A percentile compares a stretch with the other conserved stretches of the same genome.
These are phyloP conservation scores for Platycheirus rosarum DNA, from an alignment of 2,888 invertebrate species.

Conservation along the genomic window DNA sequence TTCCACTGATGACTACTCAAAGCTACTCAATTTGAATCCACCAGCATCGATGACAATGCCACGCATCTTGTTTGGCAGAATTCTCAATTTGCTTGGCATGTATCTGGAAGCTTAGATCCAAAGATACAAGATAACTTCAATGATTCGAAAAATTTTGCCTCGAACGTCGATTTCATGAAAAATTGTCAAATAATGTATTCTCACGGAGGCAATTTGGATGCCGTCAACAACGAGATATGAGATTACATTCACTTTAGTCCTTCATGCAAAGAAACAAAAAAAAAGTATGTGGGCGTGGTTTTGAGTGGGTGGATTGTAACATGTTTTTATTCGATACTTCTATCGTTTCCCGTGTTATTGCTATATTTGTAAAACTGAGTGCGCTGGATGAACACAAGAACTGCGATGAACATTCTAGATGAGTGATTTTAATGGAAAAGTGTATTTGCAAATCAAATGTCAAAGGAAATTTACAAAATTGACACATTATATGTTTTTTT, in stretches of 20 bases:
- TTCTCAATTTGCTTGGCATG: neutral
- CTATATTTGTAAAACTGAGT: constrained; percentile 9
- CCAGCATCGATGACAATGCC: constrained; percentile 55
- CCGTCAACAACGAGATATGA: constrained; percentile 72
- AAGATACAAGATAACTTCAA: constrained; percentile 64
- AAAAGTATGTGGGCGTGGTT: constrained; percentile 27
- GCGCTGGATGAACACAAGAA: neutral
- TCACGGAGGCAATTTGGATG: constrained; percentile 72
- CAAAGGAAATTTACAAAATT: constrained; percentile 59
- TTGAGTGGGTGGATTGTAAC: constrained; percentile 8
- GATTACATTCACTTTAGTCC: constrained; percentile 69
- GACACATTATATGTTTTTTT: constrained; percentile 37
- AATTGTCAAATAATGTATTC: constrained; percentile 73
- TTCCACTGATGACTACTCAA: constrained; percentile 15
- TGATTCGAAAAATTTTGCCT: constrained; percentile 67
- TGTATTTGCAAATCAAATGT: constrained; percentile 66
- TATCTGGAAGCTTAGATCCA: constrained; percentile 7
- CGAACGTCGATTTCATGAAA: constrained; percentile 68
- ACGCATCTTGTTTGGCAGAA: constrained; percentile 29
- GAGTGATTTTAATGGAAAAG: constrained; percentile 68
- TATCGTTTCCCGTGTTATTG: neutral
- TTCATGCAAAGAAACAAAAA: constrained; percentile 17
- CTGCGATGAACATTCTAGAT: constrained; percentile 57
- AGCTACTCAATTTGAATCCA: constrained; percentile 67
- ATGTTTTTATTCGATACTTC: constrained; percentile 27